phyloP scores from a whole-genome alignment of 2,888 invertebrate genomes.

The Epinotia ramella region DNA sequence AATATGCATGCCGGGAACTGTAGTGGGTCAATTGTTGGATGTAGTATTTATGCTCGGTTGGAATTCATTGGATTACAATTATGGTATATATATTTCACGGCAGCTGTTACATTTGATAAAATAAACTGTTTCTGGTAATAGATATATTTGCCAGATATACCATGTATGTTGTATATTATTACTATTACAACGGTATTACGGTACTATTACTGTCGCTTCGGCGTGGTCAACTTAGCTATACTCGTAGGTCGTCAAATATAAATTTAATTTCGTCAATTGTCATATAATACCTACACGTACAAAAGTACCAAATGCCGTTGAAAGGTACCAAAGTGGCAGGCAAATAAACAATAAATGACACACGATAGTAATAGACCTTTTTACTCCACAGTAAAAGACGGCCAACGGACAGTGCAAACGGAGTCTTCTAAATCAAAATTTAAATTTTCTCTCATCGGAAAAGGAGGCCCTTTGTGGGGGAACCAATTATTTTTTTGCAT shows the following conservation, averaged over 20 bases:
- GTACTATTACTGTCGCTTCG: no score
- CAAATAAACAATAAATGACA: neutral
- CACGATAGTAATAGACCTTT: slow-evolving; percentile 2
- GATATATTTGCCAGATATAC: neutral
- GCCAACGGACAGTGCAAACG: slow-evolving; percentile 18
- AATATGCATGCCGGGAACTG: slow-evolving; percentile 46
- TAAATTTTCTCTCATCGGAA: slow-evolving; percentile 67
- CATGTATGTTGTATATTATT: neutral
- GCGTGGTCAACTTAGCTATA: no score
- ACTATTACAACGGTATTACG: no score
- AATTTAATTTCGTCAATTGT: no score
- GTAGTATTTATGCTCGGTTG: slow-evolving; percentile 10
- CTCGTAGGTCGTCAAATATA: no score
- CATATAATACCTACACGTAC: no score
- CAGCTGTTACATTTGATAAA: slow-evolving; percentile 4
- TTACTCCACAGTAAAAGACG: slow-evolving; percentile 5
- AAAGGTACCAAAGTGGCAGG: neutral
- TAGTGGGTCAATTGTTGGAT: slow-evolving; percentile 19
- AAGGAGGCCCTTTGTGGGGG: slow-evolving; percentile 68
- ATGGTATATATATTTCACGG: neutral
- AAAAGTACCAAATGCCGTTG: no score
- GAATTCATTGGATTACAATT: slow-evolving; percentile 3
- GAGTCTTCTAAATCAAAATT: slow-evolving; percentile 51
- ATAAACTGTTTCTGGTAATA: neutral
- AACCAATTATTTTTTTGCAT: slow-evolving; percentile 82